Evolutionary conservation across 92 coral and sea anemone genomes (phyloP).

Genomic region (Isaurus tuberculatus): DNA sequence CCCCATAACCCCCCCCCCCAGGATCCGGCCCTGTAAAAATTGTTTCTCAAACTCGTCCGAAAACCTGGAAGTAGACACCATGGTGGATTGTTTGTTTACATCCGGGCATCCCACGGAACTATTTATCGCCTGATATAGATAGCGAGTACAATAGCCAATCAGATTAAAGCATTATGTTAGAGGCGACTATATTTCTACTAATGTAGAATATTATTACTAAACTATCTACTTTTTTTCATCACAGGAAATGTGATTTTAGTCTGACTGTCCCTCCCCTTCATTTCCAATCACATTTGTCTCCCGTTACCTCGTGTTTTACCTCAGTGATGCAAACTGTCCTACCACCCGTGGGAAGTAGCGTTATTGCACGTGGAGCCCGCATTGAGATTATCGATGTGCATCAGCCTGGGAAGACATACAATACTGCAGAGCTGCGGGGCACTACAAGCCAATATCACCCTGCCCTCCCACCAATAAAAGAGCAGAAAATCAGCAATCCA

Average conservation of each 20-base stretch:
- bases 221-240: not conserved
- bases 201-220: not conserved
- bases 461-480: conserved; percentile 24
- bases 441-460: not conserved
- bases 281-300: conserved; percentile 12
- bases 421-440: not conserved
- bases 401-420: not conserved
- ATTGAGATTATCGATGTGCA: conserved; percentile 39
- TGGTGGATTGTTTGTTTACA: no score
- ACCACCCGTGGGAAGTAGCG: conserved; percentile 16
- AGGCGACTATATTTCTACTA: no score
- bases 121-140: no score
- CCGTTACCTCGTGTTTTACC: conserved; percentile 19
- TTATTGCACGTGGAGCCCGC: conserved; percentile 24
- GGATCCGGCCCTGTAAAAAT: no score
- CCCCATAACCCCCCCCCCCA: no score
- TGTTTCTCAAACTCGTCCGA: no score
- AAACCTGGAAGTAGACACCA: no score
- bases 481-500: not conserved
- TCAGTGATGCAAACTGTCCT: conserved; percentile 40
- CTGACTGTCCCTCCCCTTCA: conserved; percentile 27
- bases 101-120: no score
- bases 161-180: no score
- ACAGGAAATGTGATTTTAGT: not conserved
- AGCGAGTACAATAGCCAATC: no score